phyloP scores from a whole-genome alignment of 2,888 invertebrate species.

The Odontothrips loti region DNA sequence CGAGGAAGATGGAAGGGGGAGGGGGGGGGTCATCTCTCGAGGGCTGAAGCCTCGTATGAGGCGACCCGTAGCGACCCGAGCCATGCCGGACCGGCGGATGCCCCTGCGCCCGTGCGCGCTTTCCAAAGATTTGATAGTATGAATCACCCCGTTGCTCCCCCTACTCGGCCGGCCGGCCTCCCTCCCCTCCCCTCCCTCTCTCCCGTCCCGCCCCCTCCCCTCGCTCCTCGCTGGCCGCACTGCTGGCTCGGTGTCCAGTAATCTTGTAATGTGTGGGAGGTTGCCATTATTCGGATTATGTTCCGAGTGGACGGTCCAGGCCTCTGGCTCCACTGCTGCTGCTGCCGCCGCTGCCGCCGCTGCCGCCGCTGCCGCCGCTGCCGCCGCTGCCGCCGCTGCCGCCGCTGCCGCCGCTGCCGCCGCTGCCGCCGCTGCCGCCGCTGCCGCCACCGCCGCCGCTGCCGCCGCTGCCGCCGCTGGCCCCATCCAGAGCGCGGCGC shows the following conservation, averaged over 20 bases:
- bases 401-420: no score
- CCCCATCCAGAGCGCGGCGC: neutral
- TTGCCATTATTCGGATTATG: slow-evolving; percentile 23
- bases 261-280: slow-evolving; percentile 19
- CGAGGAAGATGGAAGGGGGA: neutral
- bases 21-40: neutral
- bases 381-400: no score
- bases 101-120: neutral
- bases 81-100: no score
- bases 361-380: no score
- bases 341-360: no score
- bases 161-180: neutral
- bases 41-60: no score
- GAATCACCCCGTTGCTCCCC: slow-evolving; percentile 19
- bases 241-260: slow-evolving; percentile 13
- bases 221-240: neutral
- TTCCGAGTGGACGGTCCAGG: neutral
- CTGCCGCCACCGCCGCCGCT: no score
- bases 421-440: no score
- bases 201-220: neutral
- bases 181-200: neutral
- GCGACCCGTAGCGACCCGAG: no score
- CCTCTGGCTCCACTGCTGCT: no score
- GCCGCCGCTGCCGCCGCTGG: no score
- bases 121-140: slow-evolving; percentile 25